Evolutionary conservation across 64 coral and sea anemone species (phyloP), one percentile per base, ranked within the genome.

Genomic region (Catalaphyllia jardinei): DNA sequence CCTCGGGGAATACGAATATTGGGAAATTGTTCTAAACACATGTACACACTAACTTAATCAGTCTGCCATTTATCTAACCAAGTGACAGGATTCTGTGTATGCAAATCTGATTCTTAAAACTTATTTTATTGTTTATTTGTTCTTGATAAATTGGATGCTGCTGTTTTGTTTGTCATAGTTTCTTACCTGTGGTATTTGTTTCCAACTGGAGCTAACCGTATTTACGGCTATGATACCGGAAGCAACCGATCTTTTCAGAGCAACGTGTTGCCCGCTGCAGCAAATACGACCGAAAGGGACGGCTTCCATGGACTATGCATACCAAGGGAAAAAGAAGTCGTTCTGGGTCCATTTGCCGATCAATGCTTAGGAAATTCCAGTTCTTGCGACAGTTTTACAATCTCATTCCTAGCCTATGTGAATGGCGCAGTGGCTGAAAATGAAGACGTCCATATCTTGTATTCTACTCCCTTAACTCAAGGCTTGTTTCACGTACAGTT

Each of bases 171-270:
- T 31, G 12, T 73, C 29, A 15, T 73, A 73, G 71, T 29, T 4
- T 73, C 71, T 27, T 73, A 30, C 71, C n/a, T 73, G 8, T 73
- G 71, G 71, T 73, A 73, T 73, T 15, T 73, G 71, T 73, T 73
- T 73, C 71, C 71, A 73, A 10, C 71, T 73, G 71, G 71, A 73
- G 71, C 71, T 31, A 73, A 8, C 71, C 71, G 25, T 73, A 10
- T 73, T 73, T 73, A 73, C 29, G 71, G 71, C 71, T 73, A 73
- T 28, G 71, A 73, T 73, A 29, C 71, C 13, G 27, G 12, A 15
- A 28, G 15, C 14, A 73, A 73, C 15, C n/a, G 13, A 31, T 73
- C 71, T 29, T 73, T 73, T 73, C 14, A 73, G 11, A 73, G 71
- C 71, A 28, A 73, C 29, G 13, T 73, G 6, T 13, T 73, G 29